These are phyloP conservation scores for Onychostoma macrolepis DNA, from an alignment of 2,113 vertebrate genomes.

Conservation along the genomic window DNA sequence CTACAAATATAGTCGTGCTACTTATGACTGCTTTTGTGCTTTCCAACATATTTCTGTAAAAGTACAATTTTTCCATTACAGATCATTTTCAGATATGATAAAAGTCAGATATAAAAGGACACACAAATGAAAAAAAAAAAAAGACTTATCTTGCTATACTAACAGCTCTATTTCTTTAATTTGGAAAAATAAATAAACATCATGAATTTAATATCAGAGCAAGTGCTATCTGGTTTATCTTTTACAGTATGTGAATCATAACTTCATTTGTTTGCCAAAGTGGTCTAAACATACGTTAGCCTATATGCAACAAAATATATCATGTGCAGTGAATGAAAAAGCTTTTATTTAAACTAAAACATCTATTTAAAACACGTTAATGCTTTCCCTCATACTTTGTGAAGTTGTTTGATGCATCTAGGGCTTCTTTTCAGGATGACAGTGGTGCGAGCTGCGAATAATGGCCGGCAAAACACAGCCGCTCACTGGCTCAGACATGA, in stretches of 20 bases:
- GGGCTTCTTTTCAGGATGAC: constrained; percentile 37
- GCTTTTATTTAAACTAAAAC: background rate
- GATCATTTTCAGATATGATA: background rate
- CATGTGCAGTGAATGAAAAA: background rate
- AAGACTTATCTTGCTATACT: background rate
- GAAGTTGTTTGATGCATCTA: constrained; percentile 44
- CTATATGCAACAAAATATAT: background rate
- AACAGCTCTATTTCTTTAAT: background rate
- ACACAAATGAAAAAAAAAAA: too few species aligned
- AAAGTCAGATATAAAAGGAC: background rate
- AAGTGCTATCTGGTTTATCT: background rate
- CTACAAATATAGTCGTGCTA: too few species aligned
- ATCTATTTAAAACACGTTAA: background rate
- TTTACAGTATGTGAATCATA: background rate
- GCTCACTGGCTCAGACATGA: constrained; percentile 70
- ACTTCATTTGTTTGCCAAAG: background rate
- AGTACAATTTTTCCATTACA: background rate
- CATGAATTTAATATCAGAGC: background rate
- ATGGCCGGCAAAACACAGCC: background rate
- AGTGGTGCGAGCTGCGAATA: constrained; percentile 44
- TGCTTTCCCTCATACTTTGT: constrained; percentile 1
- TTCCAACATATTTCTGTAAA: background rate
- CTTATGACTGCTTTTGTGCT: too few species aligned
- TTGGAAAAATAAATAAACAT: background rate
- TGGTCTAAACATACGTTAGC: background rate